Conservation (phyloP, 2,113 vertebrate genomes). For the Heliornis fulica region DNA sequence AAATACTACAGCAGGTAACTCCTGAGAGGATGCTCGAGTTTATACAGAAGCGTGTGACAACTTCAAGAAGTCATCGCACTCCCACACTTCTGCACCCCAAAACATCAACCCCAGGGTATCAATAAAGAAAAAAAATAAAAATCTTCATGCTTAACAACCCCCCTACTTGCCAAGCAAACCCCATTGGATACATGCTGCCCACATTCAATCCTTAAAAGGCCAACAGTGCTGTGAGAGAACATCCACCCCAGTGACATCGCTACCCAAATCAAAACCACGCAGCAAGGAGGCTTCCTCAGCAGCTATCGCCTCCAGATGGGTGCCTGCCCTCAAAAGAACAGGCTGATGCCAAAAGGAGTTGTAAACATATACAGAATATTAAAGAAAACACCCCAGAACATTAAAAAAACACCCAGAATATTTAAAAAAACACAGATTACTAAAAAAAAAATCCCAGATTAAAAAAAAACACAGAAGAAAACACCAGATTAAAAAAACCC, state of each 20-base stretch:
- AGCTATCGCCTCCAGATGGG: not conserved
- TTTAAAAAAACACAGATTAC: no score
- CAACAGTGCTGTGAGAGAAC: not conserved
- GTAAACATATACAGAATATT: no score
- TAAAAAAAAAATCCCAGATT: no score
- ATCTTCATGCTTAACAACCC: not conserved
- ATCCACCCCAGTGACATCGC: not conserved
- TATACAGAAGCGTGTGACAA: accelerated
- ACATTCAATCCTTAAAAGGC: constrained; percentile 54
- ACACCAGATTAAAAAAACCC: no score
- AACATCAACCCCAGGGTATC: not conserved
- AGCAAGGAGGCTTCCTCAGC: not conserved
- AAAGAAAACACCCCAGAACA: no score
- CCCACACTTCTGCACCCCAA: not conserved
- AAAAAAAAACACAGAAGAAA: no score
- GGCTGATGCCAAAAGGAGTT: not conserved
- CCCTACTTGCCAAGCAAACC: not conserved
- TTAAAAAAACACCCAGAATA: no score
- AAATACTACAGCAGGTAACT: not conserved
- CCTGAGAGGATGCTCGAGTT: not conserved
- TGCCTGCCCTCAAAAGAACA: not conserved
- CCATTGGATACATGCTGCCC: not conserved
- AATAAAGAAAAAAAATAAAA: not conserved
- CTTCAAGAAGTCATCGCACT: not conserved
- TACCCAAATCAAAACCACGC: not conserved